Evolutionary conservation across 1,140 invertebrate genomes (phyloP).

Genomic region (Dysdera silvatica): DNA sequence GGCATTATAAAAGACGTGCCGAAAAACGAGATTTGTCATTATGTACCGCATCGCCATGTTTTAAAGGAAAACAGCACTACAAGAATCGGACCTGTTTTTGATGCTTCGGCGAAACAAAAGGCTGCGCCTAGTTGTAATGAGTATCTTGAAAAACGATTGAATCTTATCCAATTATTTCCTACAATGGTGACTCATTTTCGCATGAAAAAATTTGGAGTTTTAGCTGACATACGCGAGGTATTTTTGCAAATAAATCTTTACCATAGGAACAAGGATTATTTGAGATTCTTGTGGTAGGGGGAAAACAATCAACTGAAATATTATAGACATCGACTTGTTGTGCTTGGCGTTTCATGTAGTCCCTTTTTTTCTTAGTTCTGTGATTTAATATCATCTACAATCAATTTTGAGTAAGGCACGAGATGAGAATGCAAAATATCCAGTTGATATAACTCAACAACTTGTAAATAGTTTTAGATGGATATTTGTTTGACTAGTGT

Average conservation of each 20-base stretch:
- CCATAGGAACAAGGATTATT: not conserved
- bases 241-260: conserved; percentile 16
- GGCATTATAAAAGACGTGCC: conserved; percentile 26
- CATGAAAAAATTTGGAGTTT: conserved; percentile 12
- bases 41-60: conserved; percentile 32
- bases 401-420: not conserved
- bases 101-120: conserved; percentile 1
- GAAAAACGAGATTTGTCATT: conserved; percentile 15
- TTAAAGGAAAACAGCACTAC: conserved; percentile 19
- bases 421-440: conserved; percentile 3
- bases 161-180: conserved; percentile 28
- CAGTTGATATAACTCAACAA: not conserved
- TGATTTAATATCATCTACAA: conserved; percentile 6
- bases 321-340: not conserved
- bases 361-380: conserved; percentile 8
- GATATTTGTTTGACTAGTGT: conserved; percentile 12
- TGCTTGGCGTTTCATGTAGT: conserved; percentile 5
- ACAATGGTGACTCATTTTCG: conserved; percentile 34
- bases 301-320: not conserved
- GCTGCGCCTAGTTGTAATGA: not conserved
- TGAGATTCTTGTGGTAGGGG: conserved; percentile 11
- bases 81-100: conserved; percentile 9
- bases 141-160: not conserved
- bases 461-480: not conserved
- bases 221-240: conserved; percentile 26